Evolutionary conservation across 2,888 invertebrate genomes (phyloP).

Genomic region (Pachydiplax longipennis): DNA sequence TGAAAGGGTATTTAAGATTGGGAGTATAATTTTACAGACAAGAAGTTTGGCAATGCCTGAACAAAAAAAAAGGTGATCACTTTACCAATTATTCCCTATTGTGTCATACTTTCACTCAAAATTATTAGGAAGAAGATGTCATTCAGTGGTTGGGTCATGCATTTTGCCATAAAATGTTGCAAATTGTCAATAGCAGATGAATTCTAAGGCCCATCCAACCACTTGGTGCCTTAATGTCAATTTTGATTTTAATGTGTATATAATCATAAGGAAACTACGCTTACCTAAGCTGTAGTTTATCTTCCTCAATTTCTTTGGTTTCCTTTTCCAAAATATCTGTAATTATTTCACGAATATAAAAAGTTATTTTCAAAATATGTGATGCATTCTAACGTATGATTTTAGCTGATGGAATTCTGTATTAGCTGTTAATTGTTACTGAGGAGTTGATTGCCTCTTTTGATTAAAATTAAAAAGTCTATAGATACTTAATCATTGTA

Average conservation of each 20-base stretch:
- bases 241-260: slow-evolving; percentile 7
- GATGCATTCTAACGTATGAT: not conserved
- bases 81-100: not conserved
- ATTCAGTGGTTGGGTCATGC: not conserved
- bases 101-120: not conserved
- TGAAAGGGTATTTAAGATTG: not conserved
- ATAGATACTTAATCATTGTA: not conserved
- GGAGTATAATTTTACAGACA: not conserved
- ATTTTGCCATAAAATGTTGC: not conserved
- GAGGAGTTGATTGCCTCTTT: not conserved
- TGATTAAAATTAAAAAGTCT: not conserved
- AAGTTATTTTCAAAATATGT: not conserved
- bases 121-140: not conserved
- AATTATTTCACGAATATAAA: not conserved
- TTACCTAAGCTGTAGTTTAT: not conserved
- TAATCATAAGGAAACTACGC: not conserved
- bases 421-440: not conserved
- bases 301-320: not conserved
- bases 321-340: not conserved
- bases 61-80: not conserved
- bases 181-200: not conserved
- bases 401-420: not conserved
- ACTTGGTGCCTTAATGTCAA: slow-evolving; percentile 18
- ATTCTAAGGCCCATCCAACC: not conserved
- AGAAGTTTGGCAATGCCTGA: not conserved